Evolutionary conservation across 2,888 invertebrate species (phyloP).

Genomic region (Autographa pulchrina): DNA sequence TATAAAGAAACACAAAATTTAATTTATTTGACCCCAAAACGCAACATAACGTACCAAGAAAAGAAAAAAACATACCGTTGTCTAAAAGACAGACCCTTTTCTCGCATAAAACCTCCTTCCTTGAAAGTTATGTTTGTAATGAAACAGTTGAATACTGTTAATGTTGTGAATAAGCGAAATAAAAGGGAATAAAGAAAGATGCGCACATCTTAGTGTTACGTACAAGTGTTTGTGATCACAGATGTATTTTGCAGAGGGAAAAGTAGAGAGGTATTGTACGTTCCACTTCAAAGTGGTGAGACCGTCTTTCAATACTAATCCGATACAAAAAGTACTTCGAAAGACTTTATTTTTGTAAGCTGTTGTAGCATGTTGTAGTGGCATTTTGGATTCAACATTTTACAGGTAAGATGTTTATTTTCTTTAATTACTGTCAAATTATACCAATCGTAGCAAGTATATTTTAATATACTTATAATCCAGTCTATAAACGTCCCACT

Average conservation of each 20-base stretch:
- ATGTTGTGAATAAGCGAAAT: background rate
- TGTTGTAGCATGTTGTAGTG: too few species aligned
- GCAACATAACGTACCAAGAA: constrained; percentile 5
- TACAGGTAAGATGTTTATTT: too few species aligned
- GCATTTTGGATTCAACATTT: too few species aligned
- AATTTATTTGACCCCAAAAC: constrained; percentile 4
- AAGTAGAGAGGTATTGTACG: too few species aligned
- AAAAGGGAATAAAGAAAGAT: constrained; percentile 1
- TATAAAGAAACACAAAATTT: background rate
- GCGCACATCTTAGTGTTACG: background rate
- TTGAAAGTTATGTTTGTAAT: constrained; percentile 18
- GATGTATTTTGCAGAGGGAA: background rate
- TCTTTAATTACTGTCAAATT: too few species aligned
- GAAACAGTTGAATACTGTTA: constrained; percentile 1
- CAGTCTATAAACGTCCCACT: too few species aligned
- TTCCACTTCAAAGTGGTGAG: too few species aligned
- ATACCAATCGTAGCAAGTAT: too few species aligned
- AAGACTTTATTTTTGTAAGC: too few species aligned
- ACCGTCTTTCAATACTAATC: too few species aligned
- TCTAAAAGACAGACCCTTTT: constrained; percentile 26
- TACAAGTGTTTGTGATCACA: background rate
- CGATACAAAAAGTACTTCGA: too few species aligned
- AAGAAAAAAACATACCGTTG: constrained; percentile 1
- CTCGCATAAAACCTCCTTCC: constrained; percentile 49
- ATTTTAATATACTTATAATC: too few species aligned